Conservation (phyloP, 2,888 invertebrate genomes). For the Leptinotarsa rubiginosa region DNA sequence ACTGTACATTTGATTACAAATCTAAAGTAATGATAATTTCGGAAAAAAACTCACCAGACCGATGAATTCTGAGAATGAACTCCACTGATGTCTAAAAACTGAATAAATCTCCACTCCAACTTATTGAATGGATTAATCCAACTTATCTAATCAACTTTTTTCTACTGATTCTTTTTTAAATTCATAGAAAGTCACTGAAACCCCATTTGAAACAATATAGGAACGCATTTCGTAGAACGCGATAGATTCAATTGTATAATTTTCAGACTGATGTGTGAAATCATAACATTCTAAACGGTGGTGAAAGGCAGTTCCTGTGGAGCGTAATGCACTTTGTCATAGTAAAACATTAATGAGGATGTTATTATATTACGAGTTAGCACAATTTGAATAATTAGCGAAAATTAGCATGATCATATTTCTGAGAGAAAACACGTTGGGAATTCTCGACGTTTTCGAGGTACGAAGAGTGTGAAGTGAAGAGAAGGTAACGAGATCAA, state of each 20-base stretch:
- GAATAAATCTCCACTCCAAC: background rate
- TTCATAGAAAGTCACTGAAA: background rate
- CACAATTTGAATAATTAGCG: constrained; percentile 21
- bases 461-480: too few relatives aligned
- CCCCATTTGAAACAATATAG: background rate
- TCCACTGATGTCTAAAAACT: background rate
- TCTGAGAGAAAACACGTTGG: background rate
- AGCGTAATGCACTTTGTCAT: background rate
- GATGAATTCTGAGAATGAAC: background rate
- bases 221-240: background rate
- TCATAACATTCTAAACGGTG: background rate
- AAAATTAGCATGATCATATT: constrained; percentile 21
- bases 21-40: background rate
- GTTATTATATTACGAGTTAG: constrained; percentile 7
- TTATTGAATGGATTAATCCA: background rate
- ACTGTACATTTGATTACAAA: too few relatives aligned
- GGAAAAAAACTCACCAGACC: background rate
- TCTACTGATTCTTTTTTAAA: background rate
- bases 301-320: background rate
- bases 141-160: background rate
- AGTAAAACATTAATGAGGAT: constrained; percentile 29
- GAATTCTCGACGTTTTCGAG: too few relatives aligned
- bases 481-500: too few relatives aligned
- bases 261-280: too few relatives aligned
- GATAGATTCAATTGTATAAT: too few relatives aligned